Evolutionary conservation across 2,113 vertebrate genomes (phyloP), one percentile per base, ranked within the genome.

Genomic region (Crypturellus undulatus): DNA sequence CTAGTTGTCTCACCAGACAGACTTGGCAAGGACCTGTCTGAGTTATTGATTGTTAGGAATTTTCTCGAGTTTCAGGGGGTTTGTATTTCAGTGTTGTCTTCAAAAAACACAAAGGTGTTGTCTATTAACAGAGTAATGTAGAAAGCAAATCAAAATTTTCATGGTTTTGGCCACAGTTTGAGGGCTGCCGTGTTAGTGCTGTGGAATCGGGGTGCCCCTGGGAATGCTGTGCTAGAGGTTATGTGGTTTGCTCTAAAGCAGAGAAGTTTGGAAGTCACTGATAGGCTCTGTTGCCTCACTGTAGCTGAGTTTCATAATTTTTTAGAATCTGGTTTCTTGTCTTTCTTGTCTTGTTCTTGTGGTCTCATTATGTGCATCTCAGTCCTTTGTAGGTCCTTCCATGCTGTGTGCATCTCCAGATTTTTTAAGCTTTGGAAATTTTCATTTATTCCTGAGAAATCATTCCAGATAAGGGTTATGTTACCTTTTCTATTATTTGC

Each of bases 341-440:
- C 28, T 34, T 42, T 42, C 40, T 42, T 42, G 40, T 42, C 40
- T 42, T 42, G 40, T 42, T 42, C 40, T 42, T 25, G 12, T 70
- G 83, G 47, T 1, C 0, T 47, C 1, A 1, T 36, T 40, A 5
- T 2, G 6, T 13, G 36, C 70, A 54, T 28, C 43, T 65, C 1
- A 2, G 3, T 60, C 59, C 43, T 18, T 64, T 77, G 54, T 45
- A 32, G 12, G 25, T 81, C 77, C 16, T 86, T 36, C 21, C 19
- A 13, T 0, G 1, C 45, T 36, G 21, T 0, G 2, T 0, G 0
- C 73, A 16, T 1, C 47, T 75, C 45, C 56, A 72, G 16, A 47
- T 89, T 52, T 68, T 90, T 47, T 13, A 5, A 76, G 43, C 67
- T 82, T 84, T 64, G 16, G 63, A 80, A 81, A 32, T 20, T 11